Conservation (phyloP, 2,797 vertebrate genomes). For the Sebastes minor region DNA sequence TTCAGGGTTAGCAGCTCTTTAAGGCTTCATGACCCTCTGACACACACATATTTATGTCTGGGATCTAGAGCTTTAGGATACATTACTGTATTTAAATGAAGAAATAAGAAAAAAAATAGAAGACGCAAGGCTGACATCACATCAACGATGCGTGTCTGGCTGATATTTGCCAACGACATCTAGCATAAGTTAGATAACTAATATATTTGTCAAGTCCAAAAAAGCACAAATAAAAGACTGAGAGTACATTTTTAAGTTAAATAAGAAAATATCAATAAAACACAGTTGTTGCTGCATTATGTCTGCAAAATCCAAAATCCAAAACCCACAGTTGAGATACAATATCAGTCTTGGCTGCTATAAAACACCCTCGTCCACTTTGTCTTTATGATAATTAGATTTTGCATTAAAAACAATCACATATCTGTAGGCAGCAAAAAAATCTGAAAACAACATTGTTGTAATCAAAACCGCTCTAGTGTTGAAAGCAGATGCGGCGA, state of each 20-base stretch:
- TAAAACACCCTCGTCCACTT: neutral
- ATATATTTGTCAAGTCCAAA: neutral
- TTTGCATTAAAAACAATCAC: conserved; percentile 9
- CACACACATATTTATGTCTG: neutral
- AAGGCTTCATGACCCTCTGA: neutral
- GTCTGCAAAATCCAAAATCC: neutral
- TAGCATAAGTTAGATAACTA: neutral
- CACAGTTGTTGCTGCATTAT: neutral
- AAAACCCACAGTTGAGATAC: neutral
- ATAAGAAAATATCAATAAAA: neutral
- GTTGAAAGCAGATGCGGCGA: conserved; percentile 42
- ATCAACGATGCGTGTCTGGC: neutral
- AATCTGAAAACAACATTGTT: conserved; percentile 51
- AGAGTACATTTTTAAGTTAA: neutral
- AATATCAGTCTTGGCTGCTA: neutral
- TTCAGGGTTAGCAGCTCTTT: conserved; percentile 25
- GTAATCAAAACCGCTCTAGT: conserved; percentile 40
- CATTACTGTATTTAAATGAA: neutral
- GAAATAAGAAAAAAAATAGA: neutral
- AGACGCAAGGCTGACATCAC: neutral
- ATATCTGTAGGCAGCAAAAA: conserved; percentile 17
- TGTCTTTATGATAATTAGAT: conserved; percentile 45
- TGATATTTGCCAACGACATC: neutral
- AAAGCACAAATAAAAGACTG: neutral
- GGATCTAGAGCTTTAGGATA: neutral